Conservation (phyloP, 2,888 invertebrate species). For the Thalpophila matura region DNA sequence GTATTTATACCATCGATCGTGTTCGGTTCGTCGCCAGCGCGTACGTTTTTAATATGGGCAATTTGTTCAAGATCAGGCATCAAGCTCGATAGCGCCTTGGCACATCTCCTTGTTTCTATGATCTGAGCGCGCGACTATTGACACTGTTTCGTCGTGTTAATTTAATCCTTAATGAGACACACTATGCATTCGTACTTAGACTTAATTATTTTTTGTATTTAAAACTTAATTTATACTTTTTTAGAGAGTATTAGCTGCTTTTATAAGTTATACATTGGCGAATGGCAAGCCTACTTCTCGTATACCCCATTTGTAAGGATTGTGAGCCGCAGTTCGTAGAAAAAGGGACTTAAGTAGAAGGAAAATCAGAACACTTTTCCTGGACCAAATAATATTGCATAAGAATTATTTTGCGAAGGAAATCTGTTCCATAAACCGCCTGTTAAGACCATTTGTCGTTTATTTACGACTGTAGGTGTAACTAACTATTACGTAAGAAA, state of each 20-base stretch:
- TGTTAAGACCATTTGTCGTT: constrained; percentile 15
- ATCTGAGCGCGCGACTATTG: constrained; percentile 42
- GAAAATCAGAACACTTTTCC: constrained; percentile 37
- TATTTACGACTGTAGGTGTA: constrained; percentile 1
- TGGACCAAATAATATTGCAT: constrained; percentile 25
- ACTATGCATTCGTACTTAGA: constrained; percentile 50
- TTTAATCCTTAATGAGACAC: constrained; percentile 42
- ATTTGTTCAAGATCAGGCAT: too few relatives aligned
- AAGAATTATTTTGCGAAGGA: constrained; percentile 26
- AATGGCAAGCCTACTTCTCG: constrained; percentile 7
- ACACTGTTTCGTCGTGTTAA: constrained; percentile 48
- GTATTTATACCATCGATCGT: too few relatives aligned
- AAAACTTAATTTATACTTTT: too few relatives aligned
- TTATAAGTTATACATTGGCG: constrained; percentile 16
- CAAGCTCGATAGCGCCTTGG: too few relatives aligned
- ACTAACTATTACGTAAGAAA: neutral
- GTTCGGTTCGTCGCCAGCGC: too few relatives aligned
- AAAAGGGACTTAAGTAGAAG: constrained; percentile 36
- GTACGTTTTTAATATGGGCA: too few relatives aligned
- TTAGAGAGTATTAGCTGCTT: neutral
- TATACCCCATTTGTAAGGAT: constrained; percentile 40
- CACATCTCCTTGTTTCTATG: too few relatives aligned
- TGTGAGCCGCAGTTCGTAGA: constrained; percentile 21
- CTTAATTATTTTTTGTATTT: too few relatives aligned
- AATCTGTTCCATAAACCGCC: constrained; percentile 25